Evolutionary conservation across 2,888 invertebrate species (phyloP), one percentile per base, ranked within the genome.

Genomic region (Lamellibrachia satsuma): DNA sequence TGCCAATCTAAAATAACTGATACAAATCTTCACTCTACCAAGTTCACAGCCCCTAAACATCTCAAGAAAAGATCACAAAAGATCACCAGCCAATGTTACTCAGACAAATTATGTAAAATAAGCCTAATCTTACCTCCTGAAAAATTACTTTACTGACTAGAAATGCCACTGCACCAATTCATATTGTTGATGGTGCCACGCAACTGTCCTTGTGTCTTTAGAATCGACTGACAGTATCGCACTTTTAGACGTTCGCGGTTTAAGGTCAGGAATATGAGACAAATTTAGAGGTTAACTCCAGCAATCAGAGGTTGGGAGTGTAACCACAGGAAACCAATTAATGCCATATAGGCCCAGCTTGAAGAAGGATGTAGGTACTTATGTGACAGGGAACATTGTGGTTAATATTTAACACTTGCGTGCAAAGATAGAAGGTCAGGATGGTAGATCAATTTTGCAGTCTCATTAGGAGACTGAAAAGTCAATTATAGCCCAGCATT

Each of bases 231-330:
- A 75, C 75, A 75, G 75, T 75, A 15, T 75, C 3, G 75, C 75
- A 75, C 75, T 75, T 75, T 75, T 75, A 75, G 75, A 75, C 22
- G 22, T 75, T 75, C 75, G 22, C 22, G 4, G 75, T 22, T 75
- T 75, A 75, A 75, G 75, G 75, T 75, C 22, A 22, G 75, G 75
- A 75, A 75, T n/a, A 22, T 75, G 75, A 75, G 75, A 75, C 75
- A 75, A n/a, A 75, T 75, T 75, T 75, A 75, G 75, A 22, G 75
- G 75, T 75, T 75, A 75, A 75, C 75, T n/a, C 75, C 75, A 75
- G 75, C 15, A 75, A 75, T 75, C 75, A 75, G 75, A n/a, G 2
- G 75, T 75, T n/a, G 75, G 22, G 75, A 22, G 22, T n/a, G 75
- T 75, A 75, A 75, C 75, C 75, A 22, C 75, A n/a, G 75, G 75